A percentile compares a stretch with the other conserved stretches of the same genome.
Conservation (phyloP, 2,888 invertebrate species). For the Bimastos eiseni region DNA sequence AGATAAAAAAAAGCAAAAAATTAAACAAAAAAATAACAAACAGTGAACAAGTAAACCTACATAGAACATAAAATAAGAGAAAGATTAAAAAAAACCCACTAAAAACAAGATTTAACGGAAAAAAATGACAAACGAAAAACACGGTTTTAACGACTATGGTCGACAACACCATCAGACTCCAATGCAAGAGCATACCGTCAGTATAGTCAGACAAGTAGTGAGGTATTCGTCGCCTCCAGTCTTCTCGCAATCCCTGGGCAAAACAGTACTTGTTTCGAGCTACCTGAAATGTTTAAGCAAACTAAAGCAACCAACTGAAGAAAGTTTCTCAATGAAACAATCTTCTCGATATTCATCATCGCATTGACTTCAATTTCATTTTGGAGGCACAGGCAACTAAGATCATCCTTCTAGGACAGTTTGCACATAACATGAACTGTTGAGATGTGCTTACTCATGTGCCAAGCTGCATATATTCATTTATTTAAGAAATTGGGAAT, state of each 20-base stretch:
- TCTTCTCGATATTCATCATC: not conserved
- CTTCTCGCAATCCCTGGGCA: slow-evolving; percentile 33
- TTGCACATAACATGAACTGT: not conserved
- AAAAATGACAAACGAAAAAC: no score
- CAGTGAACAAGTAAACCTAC: no score
- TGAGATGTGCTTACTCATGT: not conserved
- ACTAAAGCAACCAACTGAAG: not conserved
- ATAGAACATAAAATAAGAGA: no score
- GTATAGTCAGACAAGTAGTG: slow-evolving; percentile 39
- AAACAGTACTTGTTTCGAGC: slow-evolving; percentile 24
- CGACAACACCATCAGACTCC: not conserved
- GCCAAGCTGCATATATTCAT: not conserved
- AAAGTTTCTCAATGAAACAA: not conserved
- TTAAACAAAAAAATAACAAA: no score
- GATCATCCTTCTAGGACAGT: not conserved
- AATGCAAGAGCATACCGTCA: slow-evolving; percentile 40
- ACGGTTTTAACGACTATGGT: no score
- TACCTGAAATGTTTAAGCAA: slow-evolving; percentile 14
- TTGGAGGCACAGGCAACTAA: not conserved
- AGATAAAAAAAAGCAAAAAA: no score
- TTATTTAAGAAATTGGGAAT: not conserved
- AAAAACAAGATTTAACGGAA: no score
- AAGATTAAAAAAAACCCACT: no score
- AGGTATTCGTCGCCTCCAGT: slow-evolving; percentile 33
- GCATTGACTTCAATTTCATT: not conserved